A percentile compares a stretch with the other conserved stretches of the same genome.
Evolutionary conservation across 2,888 invertebrate genomes (phyloP).

Genomic region (Sisyra terminalis): DNA sequence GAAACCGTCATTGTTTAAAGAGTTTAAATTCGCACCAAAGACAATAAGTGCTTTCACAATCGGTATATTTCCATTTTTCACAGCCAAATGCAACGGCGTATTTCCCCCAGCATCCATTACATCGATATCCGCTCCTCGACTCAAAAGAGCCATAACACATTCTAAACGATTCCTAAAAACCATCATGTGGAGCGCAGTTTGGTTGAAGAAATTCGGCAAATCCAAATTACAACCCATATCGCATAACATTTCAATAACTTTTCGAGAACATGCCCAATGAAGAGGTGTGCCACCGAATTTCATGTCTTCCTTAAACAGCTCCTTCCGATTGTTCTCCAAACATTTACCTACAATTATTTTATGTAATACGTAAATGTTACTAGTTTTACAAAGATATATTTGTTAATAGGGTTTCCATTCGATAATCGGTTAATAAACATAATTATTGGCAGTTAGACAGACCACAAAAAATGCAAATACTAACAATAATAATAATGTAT

Average conservation of each 20-base stretch:
- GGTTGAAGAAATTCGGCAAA: conserved; percentile 63
- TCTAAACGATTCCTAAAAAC: conserved; percentile 59
- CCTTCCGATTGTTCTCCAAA: no score
- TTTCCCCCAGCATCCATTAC: conserved; percentile 67
- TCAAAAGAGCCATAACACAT: conserved; percentile 67
- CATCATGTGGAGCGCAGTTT: conserved; percentile 76
- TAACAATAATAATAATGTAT: no score
- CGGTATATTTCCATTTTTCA: conserved; percentile 42
- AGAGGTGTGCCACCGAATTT: conserved; percentile 83
- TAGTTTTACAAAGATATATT: no score
- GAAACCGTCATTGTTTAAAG: conserved; percentile 48
- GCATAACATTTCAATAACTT: conserved; percentile 66
- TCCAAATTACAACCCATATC: conserved; percentile 76
- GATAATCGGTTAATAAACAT: no score
- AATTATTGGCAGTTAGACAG: no score
- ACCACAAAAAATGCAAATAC: no score
- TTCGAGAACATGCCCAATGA: conserved; percentile 77
- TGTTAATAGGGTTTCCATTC: no score
- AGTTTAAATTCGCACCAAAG: conserved; percentile 72
- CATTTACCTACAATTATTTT: no score
- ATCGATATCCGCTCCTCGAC: conserved; percentile 59
- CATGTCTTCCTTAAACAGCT: conserved; percentile 67
- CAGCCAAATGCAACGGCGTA: conserved; percentile 74
- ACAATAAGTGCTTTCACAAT: conserved; percentile 69
- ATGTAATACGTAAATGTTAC: no score